Percentiles rank a stretch among this genome's conserved stretches.
Conservation (phyloP, 2,113 vertebrate species). For the Paramormyrops kingsleyae region DNA sequence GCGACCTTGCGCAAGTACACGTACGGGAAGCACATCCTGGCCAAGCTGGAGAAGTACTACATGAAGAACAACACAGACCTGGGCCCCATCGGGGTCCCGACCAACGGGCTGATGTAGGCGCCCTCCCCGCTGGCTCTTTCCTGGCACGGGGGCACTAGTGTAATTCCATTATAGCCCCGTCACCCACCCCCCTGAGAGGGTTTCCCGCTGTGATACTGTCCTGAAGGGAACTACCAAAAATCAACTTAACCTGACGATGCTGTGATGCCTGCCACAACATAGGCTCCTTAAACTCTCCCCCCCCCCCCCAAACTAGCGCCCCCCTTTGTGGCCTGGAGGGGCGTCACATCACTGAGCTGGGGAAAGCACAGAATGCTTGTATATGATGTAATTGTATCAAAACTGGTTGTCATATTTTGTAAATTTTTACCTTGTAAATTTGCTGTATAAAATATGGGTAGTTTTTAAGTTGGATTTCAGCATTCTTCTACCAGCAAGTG, state of each 20-base stretch:
- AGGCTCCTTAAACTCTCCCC: slow-evolving; percentile 36
- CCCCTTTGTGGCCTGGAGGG: slow-evolving; percentile 29
- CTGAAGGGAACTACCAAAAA: slow-evolving; percentile 73
- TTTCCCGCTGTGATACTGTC: slow-evolving; percentile 21
- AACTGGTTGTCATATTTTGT: slow-evolving; percentile 94
- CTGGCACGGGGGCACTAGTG: slow-evolving; percentile 18
- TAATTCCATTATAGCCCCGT: slow-evolving; percentile 24
- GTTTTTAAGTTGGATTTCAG: slow-evolving; percentile 90
- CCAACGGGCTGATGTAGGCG: slow-evolving; percentile 87
- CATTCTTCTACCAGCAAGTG: slow-evolving; percentile 95
- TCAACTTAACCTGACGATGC: slow-evolving; percentile 70
- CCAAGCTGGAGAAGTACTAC: slow-evolving; percentile 97
- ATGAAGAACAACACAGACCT: slow-evolving; percentile 95
- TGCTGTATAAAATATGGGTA: slow-evolving; percentile 73
- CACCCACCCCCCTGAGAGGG: not conserved
- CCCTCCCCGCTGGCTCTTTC: not conserved
- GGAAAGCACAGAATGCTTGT: slow-evolving; percentile 87
- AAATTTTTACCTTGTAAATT: slow-evolving; percentile 99
- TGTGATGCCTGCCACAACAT: slow-evolving; percentile 40
- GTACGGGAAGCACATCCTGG: slow-evolving; percentile 96
- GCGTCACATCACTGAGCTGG: slow-evolving; percentile 49
- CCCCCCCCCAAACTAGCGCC: slow-evolving; percentile 16
- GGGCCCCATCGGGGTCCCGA: slow-evolving; percentile 87
- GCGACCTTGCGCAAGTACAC: slow-evolving; percentile 96
- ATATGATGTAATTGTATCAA: slow-evolving; percentile 93